Conservation (phyloP, 2,797 vertebrate species). For the Phrynocephalus guinanensis region DNA sequence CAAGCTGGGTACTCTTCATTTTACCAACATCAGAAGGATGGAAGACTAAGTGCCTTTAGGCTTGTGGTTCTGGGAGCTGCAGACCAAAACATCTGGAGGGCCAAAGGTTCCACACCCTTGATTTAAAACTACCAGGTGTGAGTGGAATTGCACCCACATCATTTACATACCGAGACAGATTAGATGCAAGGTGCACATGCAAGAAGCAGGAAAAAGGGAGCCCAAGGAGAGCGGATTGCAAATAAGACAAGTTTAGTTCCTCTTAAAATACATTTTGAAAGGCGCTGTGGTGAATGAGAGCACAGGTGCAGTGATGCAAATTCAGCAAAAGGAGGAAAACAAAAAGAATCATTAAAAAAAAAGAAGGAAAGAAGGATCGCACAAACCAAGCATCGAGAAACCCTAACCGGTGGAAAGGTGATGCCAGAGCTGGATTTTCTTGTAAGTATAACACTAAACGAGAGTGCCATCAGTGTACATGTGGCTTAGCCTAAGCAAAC, state of each 20-base stretch:
- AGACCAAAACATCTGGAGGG: too few species aligned
- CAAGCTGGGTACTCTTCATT: too few species aligned
- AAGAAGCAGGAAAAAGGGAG: background rate
- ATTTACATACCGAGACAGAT: background rate
- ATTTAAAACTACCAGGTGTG: background rate
- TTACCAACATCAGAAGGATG: too few species aligned
- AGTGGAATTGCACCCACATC: background rate
- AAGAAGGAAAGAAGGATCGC: too few species aligned
- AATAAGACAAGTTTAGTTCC: slow-evolving; percentile 6
- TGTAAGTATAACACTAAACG: background rate
- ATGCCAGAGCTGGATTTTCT: background rate
- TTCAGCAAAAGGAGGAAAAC: slow-evolving; percentile 5
- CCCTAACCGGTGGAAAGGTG: background rate
- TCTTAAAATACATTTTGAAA: slow-evolving; percentile 33
- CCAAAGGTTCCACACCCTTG: too few species aligned
- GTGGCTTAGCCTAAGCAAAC: background rate
- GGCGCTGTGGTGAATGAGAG: slow-evolving; percentile 2
- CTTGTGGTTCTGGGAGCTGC: too few species aligned
- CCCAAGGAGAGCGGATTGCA: background rate
- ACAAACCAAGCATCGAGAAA: background rate
- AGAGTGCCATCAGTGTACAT: background rate
- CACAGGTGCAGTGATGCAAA: slow-evolving; percentile 12
- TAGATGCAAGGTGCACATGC: background rate
- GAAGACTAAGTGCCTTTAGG: too few species aligned
- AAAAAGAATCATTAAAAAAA: too few species aligned